Conservation (phyloP, 2,113 vertebrate genomes). For the Oryzias melastigma region DNA sequence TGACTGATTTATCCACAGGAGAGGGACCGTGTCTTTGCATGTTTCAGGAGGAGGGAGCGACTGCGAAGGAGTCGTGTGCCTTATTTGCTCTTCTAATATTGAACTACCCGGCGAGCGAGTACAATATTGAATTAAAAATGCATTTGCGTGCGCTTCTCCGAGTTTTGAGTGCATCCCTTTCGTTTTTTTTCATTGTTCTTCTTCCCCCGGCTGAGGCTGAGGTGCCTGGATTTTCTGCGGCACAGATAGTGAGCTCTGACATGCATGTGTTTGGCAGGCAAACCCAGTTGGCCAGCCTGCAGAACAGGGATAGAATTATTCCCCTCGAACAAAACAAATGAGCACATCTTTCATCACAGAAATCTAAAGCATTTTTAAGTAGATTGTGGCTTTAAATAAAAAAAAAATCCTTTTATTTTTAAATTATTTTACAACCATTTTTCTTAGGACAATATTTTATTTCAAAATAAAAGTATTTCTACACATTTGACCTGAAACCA, state of each 20-base stretch:
- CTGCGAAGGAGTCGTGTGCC: constrained; percentile 1
- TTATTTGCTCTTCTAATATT: constrained; percentile 38
- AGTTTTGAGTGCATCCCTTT: constrained; percentile 19
- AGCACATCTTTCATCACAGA: constrained; percentile 34
- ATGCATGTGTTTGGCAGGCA: constrained; percentile 67
- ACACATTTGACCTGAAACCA: too few relatives aligned
- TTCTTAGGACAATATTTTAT: too few relatives aligned
- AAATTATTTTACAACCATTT: too few relatives aligned
- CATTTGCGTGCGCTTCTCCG: constrained; percentile 9
- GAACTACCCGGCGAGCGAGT: constrained; percentile 14
- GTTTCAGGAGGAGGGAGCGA: constrained; percentile 4
- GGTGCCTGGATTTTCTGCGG: constrained; percentile 41
- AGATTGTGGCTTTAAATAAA: too few relatives aligned
- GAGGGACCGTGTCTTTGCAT: constrained; percentile 33
- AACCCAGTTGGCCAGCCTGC: constrained; percentile 36
- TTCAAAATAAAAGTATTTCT: too few relatives aligned
- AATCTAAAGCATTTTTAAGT: constrained; percentile 11
- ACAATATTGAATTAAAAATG: constrained; percentile 34
- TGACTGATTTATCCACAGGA: constrained; percentile 68
- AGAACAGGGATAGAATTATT: constrained; percentile 30
- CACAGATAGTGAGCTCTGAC: constrained; percentile 39
- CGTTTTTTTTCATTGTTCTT: not conserved
- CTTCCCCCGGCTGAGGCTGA: constrained; percentile 16
- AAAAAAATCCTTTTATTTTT: too few relatives aligned
- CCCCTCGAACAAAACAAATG: constrained; percentile 26